Evolutionary conservation across 2,113 vertebrate species (phyloP).

Genomic region (Todiramphus chloris): DNA sequence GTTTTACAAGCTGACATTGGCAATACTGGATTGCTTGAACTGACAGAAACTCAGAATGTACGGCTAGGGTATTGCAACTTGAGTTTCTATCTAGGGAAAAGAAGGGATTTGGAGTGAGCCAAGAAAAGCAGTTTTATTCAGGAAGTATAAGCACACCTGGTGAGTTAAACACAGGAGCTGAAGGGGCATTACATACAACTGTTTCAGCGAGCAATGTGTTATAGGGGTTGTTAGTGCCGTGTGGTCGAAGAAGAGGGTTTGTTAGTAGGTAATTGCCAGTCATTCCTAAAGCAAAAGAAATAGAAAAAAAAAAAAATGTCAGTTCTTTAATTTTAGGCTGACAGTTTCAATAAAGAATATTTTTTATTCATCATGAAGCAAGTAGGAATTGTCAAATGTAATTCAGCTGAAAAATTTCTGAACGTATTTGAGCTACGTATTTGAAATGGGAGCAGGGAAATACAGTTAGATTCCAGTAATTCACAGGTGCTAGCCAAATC

Average conservation of each 20-base stretch:
- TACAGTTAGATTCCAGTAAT: slow-evolving; percentile 70
- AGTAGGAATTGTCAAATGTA: slow-evolving; percentile 60
- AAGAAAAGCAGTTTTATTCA: slow-evolving; percentile 71
- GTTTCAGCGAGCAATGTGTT: slow-evolving; percentile 99
- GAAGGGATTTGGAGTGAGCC: slow-evolving; percentile 63
- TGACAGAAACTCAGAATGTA: slow-evolving; percentile 61
- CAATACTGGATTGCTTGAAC: slow-evolving; percentile 50
- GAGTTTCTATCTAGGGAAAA: slow-evolving; percentile 62
- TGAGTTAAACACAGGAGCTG: slow-evolving; percentile 99
- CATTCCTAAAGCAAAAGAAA: slow-evolving; percentile 96
- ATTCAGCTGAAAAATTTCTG: slow-evolving; percentile 67
- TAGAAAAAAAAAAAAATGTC: slow-evolving; percentile 84
- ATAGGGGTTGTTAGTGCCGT: slow-evolving; percentile 99
- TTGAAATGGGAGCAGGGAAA: slow-evolving; percentile 72
- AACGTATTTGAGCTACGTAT: slow-evolving; percentile 71
- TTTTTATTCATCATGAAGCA: slow-evolving; percentile 62
- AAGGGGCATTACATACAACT: slow-evolving; percentile 98
- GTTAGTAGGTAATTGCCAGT: slow-evolving; percentile 99
- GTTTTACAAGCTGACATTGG: slow-evolving; percentile 81
- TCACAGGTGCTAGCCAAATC: slow-evolving; percentile 79
- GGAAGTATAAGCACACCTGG: slow-evolving; percentile 97
- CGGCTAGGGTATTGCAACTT: slow-evolving; percentile 37
- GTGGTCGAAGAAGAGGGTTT: slow-evolving; percentile 99
- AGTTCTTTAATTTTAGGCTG: slow-evolving; percentile 79
- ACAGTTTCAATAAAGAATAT: slow-evolving; percentile 68